Base-by-base conservation (phyloP, 2,888 invertebrate genomes). In the Agrilus cyanescens region DNA sequence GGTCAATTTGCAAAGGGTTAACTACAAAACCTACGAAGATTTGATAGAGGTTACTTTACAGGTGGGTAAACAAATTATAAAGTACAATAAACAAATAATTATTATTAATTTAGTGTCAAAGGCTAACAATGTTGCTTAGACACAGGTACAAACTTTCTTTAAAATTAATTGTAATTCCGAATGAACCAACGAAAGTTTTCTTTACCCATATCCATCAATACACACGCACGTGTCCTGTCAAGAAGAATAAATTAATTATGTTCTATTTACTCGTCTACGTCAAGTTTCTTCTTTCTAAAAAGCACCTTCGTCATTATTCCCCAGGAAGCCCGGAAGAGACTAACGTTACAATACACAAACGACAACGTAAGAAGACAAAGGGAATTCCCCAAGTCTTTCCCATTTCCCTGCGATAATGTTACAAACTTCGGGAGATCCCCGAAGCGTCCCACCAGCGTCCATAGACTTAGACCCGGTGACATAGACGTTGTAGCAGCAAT, bases 401-500 rank as follows among this genome's bases (percentile, higher is more conserved):
- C 72, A 25, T 80, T 79, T 61, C 78, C 78, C n/a, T 80, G 79
- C 57, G 61, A 65, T 34, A 71, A 70, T 44, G 48, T 43, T 5
- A 66, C 65, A 1, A 37, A 40, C 10, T 32, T 34, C 37, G 66
- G 66, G 12, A 55, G 67, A 40, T 69, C 69, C 3, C 6, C 41
- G 1, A 58, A 38, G 40, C 62, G 52, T 60, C 82, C 82, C 3
- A 70, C 71, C 1, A 80, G 75, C n/a, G 82, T 83, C 15, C 81
- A 83, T 58, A 65, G 66, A 32, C 67, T 84, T 30, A 65, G 81
- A 33, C 83, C 82, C 0, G 83, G 82, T 4, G 76, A 76, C 52
- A 79, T 83, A 37, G 80, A 82, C 50, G 78, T 84, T 30, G 72
- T 83, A 12, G 83, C 76, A 0, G 82, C 82, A 0, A 72, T 83